Evolutionary conservation across 2,113 vertebrate species (phyloP).

Genomic region (Salvelinus fontinalis): DNA sequence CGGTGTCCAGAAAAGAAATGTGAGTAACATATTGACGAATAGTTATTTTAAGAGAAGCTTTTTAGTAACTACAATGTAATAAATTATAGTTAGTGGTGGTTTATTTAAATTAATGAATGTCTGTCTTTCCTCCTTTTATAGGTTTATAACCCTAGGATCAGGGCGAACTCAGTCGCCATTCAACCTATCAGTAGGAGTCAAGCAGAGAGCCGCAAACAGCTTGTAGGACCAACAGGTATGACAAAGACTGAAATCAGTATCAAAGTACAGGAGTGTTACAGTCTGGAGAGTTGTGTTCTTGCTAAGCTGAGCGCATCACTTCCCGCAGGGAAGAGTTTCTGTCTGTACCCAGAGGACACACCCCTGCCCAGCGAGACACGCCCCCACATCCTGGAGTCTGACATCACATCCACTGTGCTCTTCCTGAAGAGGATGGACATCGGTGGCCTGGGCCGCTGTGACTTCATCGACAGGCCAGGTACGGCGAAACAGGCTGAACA

Average conservation of each 20-base stretch:
- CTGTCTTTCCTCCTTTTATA: slow-evolving; percentile 44
- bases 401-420: slow-evolving; percentile 81
- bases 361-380: slow-evolving; percentile 57
- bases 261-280: neutral
- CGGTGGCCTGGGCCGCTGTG: slow-evolving; percentile 80
- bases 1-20: slow-evolving; percentile 81
- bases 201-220: slow-evolving; percentile 80
- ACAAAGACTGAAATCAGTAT: neutral
- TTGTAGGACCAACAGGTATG: slow-evolving; percentile 78
- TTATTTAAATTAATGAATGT: slow-evolving; percentile 3
- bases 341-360: slow-evolving; percentile 83
- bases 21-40: slow-evolving; percentile 55
- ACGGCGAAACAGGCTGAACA: neutral
- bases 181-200: slow-evolving; percentile 84
- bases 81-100: neutral
- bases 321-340: slow-evolving; percentile 84
- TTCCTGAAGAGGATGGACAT: slow-evolving; percentile 90
- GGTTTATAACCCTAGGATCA: slow-evolving; percentile 91
- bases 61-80: neutral
- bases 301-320: neutral
- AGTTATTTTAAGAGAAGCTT: neutral
- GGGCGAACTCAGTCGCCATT: slow-evolving; percentile 79
- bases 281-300: neutral
- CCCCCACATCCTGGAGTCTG: slow-evolving; percentile 81
- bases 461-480: slow-evolving; percentile 88